These are phyloP conservation scores for Pachycephala philippinensis DNA, from an alignment of 2,113 vertebrate species.

Conservation along the genomic window DNA sequence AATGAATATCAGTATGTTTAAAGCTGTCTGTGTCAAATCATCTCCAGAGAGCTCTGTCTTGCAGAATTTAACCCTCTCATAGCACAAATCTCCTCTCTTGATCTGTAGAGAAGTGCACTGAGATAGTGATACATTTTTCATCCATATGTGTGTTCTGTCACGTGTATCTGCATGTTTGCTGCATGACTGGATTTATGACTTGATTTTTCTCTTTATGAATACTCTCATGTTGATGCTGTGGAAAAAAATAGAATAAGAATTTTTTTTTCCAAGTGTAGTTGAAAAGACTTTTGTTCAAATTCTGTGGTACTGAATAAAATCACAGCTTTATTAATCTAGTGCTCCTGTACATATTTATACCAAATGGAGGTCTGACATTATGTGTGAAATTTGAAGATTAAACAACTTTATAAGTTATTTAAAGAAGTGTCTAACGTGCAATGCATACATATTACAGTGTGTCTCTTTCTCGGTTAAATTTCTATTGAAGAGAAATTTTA, in stretches of 20 bases:
- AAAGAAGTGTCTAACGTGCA: not conserved
- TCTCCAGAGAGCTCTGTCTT: not conserved
- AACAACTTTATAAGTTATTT: not conserved
- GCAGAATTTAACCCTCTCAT: not conserved
- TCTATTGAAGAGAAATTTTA: not conserved
- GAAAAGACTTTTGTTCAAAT: not conserved
- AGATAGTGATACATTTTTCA: not conserved
- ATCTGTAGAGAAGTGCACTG: not conserved
- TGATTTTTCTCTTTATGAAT: not conserved
- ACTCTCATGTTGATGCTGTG: not conserved
- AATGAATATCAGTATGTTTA: not conserved
- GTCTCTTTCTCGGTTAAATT: not conserved
- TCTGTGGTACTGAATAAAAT: not conserved
- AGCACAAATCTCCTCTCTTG: not conserved
- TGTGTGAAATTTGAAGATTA: not conserved
- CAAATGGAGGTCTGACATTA: not conserved
- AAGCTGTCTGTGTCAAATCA: not conserved
- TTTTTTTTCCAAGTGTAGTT: not conserved
- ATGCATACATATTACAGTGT: not conserved
- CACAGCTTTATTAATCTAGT: not conserved
- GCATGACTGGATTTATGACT: not conserved
- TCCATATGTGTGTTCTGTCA: not conserved
- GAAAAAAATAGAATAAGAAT: not conserved
- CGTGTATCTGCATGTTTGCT: rapidly evolving
- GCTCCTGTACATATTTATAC: not conserved